Evolutionary conservation across 2,113 vertebrate species (phyloP), one percentile per base, ranked within the genome.

Genomic region (Pardalotus punctatus): DNA sequence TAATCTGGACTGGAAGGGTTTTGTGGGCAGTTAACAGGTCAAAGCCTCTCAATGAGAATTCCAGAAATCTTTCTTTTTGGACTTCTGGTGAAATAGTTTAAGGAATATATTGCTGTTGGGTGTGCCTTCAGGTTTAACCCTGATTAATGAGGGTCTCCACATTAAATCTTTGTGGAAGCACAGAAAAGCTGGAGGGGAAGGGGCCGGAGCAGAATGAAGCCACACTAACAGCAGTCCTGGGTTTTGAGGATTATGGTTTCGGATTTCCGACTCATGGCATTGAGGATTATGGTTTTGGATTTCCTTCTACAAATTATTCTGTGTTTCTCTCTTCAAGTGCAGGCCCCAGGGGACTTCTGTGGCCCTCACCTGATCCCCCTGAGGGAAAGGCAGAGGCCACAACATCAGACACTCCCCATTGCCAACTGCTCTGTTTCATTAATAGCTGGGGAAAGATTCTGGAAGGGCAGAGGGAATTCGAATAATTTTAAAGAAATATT

Each of bases 391-490:
- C 57, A 87, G 38, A 45, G 77, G 45, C 40, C 9, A 13, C 67
- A 35, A 19, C 45, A 18, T 50, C 33, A 28, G n/a, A 54, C 11
- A 33, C n/a, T 69, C 50, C n/a, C 11, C 3, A 0, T 28, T 69
- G 33, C 40, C 36, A 60, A 23, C 11, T 15, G 28, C 14, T 89
- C 8, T 42, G 3, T 6, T 86, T 70, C 51, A 43, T 58, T 67
- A 42, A 57, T 33, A 38, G 2, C 15, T 42, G 20, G 67, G 40
- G 71, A 51, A 71, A 88, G 25, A 56, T 29, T 73, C 38, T 77
- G 54, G 56, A 70, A 64, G 8, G 23, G n/a, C 15, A 47, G 16
- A 21, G 50, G 11, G 6, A 65, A 33, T 45, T 61, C 0, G 0
- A 48, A 60, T 22, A 9, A 27, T 35, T 54, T 72, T 36, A 24